Percentiles rank a stretch among this genome's conserved stretches.
These are phyloP conservation scores for Pristis pectinata DNA, from an alignment of 2,797 vertebrate species.

Conservation along the genomic window DNA sequence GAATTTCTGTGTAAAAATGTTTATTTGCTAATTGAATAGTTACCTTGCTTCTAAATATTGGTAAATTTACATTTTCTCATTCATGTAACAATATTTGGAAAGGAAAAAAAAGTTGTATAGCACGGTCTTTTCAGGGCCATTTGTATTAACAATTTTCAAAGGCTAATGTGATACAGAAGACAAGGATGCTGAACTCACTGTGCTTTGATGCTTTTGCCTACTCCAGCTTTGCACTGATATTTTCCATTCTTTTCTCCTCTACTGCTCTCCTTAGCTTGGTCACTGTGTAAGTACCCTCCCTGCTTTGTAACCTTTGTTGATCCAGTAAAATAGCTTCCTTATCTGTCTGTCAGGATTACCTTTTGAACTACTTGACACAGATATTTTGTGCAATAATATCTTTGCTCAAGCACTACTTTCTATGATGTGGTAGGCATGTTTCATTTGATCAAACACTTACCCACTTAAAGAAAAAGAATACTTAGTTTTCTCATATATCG, in stretches of 20 bases:
- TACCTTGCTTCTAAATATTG: not conserved
- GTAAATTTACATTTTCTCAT: not conserved
- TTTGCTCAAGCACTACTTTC: not conserved
- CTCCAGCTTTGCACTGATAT: conserved; percentile 58
- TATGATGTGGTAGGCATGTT: not conserved
- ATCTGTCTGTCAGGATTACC: not conserved
- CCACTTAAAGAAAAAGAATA: not conserved
- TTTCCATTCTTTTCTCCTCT: conserved; percentile 59
- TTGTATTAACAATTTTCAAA: conserved; percentile 16
- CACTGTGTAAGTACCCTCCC: conserved; percentile 88
- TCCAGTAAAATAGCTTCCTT: conserved; percentile 28
- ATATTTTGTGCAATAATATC: not conserved
- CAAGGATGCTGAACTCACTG: conserved; percentile 20
- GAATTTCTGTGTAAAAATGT: not conserved
- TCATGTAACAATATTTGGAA: not conserved
- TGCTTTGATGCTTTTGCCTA: conserved; percentile 22
- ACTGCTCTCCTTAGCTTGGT: conserved; percentile 86
- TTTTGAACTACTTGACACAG: not conserved
- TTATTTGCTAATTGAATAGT: not conserved
- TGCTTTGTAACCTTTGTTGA: conserved; percentile 43
- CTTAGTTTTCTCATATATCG: not conserved
- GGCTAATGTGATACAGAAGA: conserved; percentile 10
- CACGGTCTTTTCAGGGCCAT: not conserved
- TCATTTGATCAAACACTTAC: not conserved
- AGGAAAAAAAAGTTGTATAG: not conserved